Percentiles rank a stretch among this genome's conserved stretches.
Conservation (phyloP, 2,113 vertebrate genomes). For the Phylloscopus trochiloides region DNA sequence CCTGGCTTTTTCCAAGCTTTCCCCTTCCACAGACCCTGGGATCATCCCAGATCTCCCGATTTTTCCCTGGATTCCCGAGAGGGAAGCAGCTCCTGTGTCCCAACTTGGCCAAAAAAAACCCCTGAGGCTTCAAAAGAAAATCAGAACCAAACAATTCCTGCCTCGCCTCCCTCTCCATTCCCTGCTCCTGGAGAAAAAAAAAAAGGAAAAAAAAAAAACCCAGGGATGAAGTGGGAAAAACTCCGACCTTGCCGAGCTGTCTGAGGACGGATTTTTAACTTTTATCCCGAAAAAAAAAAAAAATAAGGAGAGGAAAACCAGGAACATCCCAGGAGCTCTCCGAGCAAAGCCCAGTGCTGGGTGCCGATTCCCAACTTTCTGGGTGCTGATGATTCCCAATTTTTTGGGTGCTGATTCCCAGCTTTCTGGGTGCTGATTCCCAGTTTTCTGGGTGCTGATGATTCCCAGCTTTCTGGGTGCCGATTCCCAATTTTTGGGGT, state of each 20-base stretch:
- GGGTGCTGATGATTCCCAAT: too few species aligned
- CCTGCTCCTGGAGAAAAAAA: background rate
- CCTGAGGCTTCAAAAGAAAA: background rate
- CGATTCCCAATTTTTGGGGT: too few species aligned
- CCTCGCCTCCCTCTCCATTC: background rate
- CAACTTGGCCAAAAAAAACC: background rate
- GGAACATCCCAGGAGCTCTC: background rate
- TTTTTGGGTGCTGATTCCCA: too few species aligned
- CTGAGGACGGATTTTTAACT: background rate
- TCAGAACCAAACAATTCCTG: background rate
- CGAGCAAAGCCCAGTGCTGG: background rate
- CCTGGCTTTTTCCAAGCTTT: background rate
- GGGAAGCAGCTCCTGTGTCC: background rate
- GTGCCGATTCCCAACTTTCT: background rate
- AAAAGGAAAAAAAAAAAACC: background rate
- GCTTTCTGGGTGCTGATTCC: too few species aligned
- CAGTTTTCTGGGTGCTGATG: too few species aligned
- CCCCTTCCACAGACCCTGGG: accelerated
- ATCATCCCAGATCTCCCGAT: background rate
- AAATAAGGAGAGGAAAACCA: background rate
- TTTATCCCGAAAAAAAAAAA: background rate
- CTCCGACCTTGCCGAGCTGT: background rate
- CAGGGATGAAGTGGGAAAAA: background rate
- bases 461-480: too few species aligned
- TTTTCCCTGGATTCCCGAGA: background rate